Percentiles rank a stretch among this genome's conserved stretches.
Conservation (phyloP, 2,888 invertebrate species). For the Microctonus aethiopoides region DNA sequence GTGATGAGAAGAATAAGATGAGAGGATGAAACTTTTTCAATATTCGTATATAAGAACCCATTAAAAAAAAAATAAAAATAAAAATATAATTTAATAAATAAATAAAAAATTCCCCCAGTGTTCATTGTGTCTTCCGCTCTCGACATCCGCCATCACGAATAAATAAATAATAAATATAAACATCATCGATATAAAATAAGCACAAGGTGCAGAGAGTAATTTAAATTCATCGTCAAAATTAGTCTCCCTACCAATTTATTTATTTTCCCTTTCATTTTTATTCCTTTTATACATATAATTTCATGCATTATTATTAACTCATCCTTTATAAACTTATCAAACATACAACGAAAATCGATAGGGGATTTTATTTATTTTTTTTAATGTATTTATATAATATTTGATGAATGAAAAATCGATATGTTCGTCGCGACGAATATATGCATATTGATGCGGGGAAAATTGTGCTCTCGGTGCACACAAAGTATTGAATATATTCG, state of each 20-base stretch:
- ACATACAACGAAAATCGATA: neutral
- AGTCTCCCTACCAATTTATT: neutral
- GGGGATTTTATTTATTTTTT: neutral
- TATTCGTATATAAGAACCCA: slow-evolving; percentile 50
- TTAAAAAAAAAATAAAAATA: slow-evolving; percentile 48
- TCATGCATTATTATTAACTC: slow-evolving; percentile 23
- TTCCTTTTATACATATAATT: neutral
- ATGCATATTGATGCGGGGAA: slow-evolving; percentile 30
- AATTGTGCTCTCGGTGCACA: slow-evolving; percentile 6
- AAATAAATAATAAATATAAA: neutral
- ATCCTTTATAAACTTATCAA: slow-evolving; percentile 27
- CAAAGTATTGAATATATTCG: neutral
- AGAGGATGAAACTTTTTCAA: slow-evolving; percentile 46
- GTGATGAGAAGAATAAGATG: slow-evolving; percentile 27
- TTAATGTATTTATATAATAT: neutral
- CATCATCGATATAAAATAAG: too few species aligned
- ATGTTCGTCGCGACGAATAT: slow-evolving; percentile 32
- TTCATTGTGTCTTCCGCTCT: neutral
- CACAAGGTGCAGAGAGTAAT: neutral
- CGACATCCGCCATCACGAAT: neutral
- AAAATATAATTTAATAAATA: too few species aligned
- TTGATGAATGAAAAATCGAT: slow-evolving; percentile 25
- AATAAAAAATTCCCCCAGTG: slow-evolving; percentile 4
- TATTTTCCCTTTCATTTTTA: slow-evolving; percentile 1
- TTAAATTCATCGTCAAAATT: neutral